phyloP scores from a whole-genome alignment of 2,888 invertebrate genomes.

The Cerceris rybyensis region DNA sequence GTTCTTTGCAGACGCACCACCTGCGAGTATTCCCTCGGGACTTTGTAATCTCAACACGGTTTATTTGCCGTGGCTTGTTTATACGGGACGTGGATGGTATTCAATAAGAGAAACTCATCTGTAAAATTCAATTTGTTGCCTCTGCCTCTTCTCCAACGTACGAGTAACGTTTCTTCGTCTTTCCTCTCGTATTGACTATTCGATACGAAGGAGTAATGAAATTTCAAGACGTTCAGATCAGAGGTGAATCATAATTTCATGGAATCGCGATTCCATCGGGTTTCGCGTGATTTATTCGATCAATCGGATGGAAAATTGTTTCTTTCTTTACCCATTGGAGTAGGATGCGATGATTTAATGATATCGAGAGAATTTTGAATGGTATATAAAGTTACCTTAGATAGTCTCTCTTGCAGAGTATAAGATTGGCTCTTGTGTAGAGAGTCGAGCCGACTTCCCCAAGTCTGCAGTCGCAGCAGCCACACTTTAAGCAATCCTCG shows the following conservation, averaged over 20 bases:
- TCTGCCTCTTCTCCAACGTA: slow-evolving; percentile 32
- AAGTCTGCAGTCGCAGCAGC: slow-evolving; percentile 95
- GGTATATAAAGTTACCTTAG: slow-evolving; percentile 86
- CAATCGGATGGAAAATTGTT: slow-evolving; percentile 1
- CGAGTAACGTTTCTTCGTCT: slow-evolving; percentile 12
- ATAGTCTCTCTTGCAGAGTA: slow-evolving; percentile 95
- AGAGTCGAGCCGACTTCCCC: slow-evolving; percentile 96
- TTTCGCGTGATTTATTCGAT: neutral
- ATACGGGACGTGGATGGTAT: slow-evolving; percentile 70
- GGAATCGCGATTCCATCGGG: neutral
- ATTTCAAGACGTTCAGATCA: neutral
- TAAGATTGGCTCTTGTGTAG: slow-evolving; percentile 94
- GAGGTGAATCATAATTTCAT: neutral
- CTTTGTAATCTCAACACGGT: slow-evolving; percentile 79
- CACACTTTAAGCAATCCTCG: slow-evolving; percentile 96
- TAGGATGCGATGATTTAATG: neutral
- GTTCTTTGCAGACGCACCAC: slow-evolving; percentile 69
- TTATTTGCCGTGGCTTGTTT: slow-evolving; percentile 77
- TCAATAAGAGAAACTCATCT: slow-evolving; percentile 81
- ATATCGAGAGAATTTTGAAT: neutral
- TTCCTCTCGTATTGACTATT: slow-evolving; percentile 38
- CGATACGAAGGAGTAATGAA: neutral
- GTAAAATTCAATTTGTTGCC: slow-evolving; percentile 79
- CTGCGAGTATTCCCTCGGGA: slow-evolving; percentile 78
- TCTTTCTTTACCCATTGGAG: neutral